Base-by-base conservation (phyloP, 2,888 invertebrate genomes). In the Drosophila testacea region DNA sequence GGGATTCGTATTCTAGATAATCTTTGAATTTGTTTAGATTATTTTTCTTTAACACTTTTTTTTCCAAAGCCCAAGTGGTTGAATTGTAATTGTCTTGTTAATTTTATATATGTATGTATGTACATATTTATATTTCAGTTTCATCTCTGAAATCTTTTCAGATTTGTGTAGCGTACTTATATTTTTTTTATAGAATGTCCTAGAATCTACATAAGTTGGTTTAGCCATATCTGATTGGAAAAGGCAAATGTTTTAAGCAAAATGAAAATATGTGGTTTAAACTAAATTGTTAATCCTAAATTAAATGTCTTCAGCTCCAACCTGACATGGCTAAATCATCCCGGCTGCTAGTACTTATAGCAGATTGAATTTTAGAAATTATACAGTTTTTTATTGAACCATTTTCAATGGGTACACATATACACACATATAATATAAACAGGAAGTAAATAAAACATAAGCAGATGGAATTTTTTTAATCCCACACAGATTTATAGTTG, bases 391-490 rank as follows among this genome's bases (percentile, higher is more conserved):
- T 57, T 47, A 47, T 57, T 16, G 30, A 57, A 38, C 34, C 46
- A 57, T 57, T 57, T 57, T 57, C 46, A 47, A 57, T 47, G 57
- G 47, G 46, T 57, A 57, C 57, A 57, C 57, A 57, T 57, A 57
- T 57, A 47, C 57, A 60, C 50, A 60, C 57, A 57, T 57, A 56
- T 46, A 46, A 46, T 46, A 46, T 46, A 10, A 13, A 11, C 7
- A 27, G 13, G 13, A 6, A 55, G 22, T 10, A 6, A 27, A 30
- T 41, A 13, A 11, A 10, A 28, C 5, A 22, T 27, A n/a, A 32
- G 22, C n/a, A 11, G 6, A 9, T 22, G 1, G 13, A 13, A 13
- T 6, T 39, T 13, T 13, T 39, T 39, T 6, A n/a, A 39, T 5
- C 13, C 6, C 13, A 6, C 1, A 10, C 28, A 47, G 9, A 48